Evolutionary conservation across 2,113 vertebrate species (phyloP).

Genomic region (Alethe castanea): DNA sequence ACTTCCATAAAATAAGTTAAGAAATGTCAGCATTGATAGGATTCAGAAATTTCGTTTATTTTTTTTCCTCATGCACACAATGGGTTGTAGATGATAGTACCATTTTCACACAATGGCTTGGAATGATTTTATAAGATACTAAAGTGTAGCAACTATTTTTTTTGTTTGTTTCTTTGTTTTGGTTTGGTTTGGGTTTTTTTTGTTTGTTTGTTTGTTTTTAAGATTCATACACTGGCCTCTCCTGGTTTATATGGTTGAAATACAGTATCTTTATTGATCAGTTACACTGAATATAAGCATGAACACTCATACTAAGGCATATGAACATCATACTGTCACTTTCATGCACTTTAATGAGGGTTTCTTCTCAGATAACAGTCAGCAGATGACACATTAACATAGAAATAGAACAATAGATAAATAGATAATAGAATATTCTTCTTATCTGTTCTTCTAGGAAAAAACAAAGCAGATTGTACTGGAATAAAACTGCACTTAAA

Average conservation of each 20-base stretch:
- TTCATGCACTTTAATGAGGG: not conserved
- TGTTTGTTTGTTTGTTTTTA: not conserved
- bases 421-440: not conserved
- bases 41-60: not conserved
- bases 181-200: not conserved
- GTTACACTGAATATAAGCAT: not conserved
- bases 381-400: not conserved
- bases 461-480: not conserved
- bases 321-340: not conserved
- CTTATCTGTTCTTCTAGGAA: not conserved
- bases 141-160: not conserved
- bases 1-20: not conserved
- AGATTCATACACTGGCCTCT: not conserved
- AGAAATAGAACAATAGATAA: not conserved
- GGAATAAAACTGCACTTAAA: not conserved
- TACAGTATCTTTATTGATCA: not conserved
- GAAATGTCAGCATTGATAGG: not conserved
- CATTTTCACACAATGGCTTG: not conserved
- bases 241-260: not conserved
- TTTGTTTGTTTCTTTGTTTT: not conserved
- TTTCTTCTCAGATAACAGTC: not conserved
- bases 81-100: not conserved
- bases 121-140: not conserved
- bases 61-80: not conserved
- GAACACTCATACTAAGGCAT: not conserved